phyloP scores from a whole-genome alignment of 2,113 vertebrate genomes.

The Equus quagga region DNA sequence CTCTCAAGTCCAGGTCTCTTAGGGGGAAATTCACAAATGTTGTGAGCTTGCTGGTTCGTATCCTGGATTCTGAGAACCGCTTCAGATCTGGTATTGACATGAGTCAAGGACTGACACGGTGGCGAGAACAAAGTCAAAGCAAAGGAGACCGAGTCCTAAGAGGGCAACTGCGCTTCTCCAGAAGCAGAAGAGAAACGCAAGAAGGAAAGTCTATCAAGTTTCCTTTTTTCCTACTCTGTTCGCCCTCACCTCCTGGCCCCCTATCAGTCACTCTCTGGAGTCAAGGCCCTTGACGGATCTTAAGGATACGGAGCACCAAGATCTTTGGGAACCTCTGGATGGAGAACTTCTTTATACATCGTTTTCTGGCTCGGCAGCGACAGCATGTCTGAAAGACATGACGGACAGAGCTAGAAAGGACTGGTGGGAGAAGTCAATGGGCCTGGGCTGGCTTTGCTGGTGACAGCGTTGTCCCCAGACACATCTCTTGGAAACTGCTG shows the following conservation, averaged over 20 bases:
- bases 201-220: neutral
- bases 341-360: constrained; percentile 97
- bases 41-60: constrained; percentile 95
- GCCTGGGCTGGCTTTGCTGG: too few species aligned
- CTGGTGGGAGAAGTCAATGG: accelerated
- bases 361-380: constrained; percentile 94
- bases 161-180: neutral
- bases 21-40: constrained; percentile 97
- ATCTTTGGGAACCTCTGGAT: constrained; percentile 98
- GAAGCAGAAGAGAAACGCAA: neutral
- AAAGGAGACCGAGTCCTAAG: neutral
- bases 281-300: neutral
- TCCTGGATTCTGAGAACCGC: constrained; percentile 95
- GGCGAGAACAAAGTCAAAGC: neutral
- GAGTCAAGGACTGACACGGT: constrained; percentile 87
- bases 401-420: neutral
- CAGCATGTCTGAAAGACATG: constrained; percentile 91
- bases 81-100: constrained; percentile 91
- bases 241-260: neutral
- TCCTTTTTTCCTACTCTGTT: neutral
- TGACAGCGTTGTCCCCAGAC: neutral
- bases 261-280: neutral
- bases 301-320: constrained; percentile 98
- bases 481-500: neutral
- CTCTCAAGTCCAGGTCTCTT: constrained; percentile 95